These are phyloP conservation scores for Rhizoglyphus robini DNA, from an alignment of 1,140 invertebrate genomes.

Conservation along the genomic window DNA sequence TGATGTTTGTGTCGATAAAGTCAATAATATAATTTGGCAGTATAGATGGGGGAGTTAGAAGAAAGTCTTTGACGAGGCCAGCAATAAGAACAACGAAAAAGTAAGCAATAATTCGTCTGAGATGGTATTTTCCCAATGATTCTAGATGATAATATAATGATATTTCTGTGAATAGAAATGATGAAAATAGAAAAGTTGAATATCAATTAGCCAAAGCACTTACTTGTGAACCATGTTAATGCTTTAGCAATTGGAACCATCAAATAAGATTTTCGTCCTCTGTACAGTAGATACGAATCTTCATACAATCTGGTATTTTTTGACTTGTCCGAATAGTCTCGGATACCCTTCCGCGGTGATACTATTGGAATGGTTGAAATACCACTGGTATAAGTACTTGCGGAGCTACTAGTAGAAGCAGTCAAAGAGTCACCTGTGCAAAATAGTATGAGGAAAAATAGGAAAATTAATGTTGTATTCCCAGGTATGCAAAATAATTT, in stretches of 20 bases:
- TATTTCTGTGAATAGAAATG: not conserved
- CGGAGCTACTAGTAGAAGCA: no score
- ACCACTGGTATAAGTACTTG: no score
- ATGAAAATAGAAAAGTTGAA: not conserved
- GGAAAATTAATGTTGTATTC: no score
- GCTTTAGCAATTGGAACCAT: not conserved
- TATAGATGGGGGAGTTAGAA: not conserved
- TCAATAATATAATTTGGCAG: not conserved
- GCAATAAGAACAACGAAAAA: slow-evolving; percentile 1
- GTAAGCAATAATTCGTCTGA: not conserved
- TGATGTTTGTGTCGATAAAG: not conserved
- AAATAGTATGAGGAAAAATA: no score
- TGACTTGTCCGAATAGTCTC: not conserved
- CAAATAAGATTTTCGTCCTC: not conserved
- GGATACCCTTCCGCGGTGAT: slow-evolving; percentile 4
- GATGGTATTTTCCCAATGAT: not conserved
- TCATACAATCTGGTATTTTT: not conserved
- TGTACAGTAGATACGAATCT: slow-evolving; percentile 2
- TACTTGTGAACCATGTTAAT: slow-evolving; percentile 5
- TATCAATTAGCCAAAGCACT: not conserved
- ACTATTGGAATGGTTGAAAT: not conserved
- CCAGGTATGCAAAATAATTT: no score
- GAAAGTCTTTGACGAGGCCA: not conserved
- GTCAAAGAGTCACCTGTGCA: no score
- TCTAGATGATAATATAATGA: not conserved